Evolutionary conservation across 2,113 vertebrate genomes (phyloP).

Genomic region (Periophthalmodon schlosseri): DNA sequence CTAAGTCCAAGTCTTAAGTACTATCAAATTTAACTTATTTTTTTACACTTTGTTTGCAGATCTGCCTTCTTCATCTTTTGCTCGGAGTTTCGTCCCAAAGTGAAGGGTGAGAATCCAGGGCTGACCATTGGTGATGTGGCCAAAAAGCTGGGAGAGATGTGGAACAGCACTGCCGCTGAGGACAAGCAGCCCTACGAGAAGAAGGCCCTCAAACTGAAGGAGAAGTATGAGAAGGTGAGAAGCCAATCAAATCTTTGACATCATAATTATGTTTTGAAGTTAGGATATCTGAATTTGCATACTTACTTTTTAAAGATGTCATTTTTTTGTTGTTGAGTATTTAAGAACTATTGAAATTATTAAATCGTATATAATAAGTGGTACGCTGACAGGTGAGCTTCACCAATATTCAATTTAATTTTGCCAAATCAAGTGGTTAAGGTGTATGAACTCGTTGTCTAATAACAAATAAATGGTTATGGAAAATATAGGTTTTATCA

Average conservation of each 20-base stretch:
- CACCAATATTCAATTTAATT: neutral
- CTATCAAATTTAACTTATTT: neutral
- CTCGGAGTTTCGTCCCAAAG: slow-evolving; percentile 93
- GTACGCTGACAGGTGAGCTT: no score
- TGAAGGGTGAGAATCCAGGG: slow-evolving; percentile 91
- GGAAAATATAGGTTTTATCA: neutral
- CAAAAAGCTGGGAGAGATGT: slow-evolving; percentile 96
- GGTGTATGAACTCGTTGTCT: no score
- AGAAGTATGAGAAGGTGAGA: slow-evolving; percentile 97
- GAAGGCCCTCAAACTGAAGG: slow-evolving; percentile 98
- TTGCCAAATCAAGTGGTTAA: no score
- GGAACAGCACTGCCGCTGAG: slow-evolving; percentile 89
- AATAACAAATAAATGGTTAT: no score
- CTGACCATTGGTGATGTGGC: slow-evolving; percentile 92
- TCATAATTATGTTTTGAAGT: no score
- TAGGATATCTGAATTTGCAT: no score
- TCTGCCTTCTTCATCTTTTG: slow-evolving; percentile 99
- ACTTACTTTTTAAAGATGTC: no score
- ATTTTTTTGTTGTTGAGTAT: no score
- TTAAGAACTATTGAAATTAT: no score
- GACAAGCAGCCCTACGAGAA: slow-evolving; percentile 96
- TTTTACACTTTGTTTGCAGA: slow-evolving; percentile 58
- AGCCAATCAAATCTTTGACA: no score
- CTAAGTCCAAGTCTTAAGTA: no score
- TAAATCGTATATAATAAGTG: no score